A percentile compares a stretch with the other conserved stretches of the same genome.
These are phyloP conservation scores for Cranoglanis bouderius DNA, from an alignment of 2,113 vertebrate genomes.

Conservation along the genomic window DNA sequence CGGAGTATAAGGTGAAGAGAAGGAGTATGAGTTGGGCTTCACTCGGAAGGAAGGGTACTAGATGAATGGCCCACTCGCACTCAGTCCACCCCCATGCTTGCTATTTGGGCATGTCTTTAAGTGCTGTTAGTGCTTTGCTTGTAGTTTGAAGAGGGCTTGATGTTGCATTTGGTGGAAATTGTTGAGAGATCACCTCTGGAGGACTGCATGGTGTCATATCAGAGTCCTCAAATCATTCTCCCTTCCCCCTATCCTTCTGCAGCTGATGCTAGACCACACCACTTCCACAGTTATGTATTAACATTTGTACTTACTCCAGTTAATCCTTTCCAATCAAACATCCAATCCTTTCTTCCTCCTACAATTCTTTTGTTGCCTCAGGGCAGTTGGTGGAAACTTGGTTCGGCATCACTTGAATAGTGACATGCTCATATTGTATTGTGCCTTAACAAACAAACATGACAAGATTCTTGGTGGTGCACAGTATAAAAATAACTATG, in stretches of 20 bases:
- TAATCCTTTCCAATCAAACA: not conserved
- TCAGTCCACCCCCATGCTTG: not conserved
- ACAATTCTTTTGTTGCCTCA: not conserved
- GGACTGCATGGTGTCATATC: not conserved
- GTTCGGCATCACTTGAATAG: not conserved
- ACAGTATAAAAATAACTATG: not conserved
- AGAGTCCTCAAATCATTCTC: not conserved
- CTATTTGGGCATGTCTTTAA: not conserved
- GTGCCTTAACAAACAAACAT: not conserved
- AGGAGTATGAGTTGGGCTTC: not conserved
- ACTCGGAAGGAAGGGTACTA: not conserved
- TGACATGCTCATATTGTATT: not conserved
- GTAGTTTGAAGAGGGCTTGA: not conserved
- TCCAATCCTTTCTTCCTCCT: not conserved
- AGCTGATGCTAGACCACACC: not conserved
- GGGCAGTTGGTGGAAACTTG: not conserved
- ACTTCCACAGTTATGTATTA: not conserved
- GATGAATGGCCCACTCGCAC: not conserved
- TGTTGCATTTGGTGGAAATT: not conserved
- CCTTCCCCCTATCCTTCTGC: not conserved
- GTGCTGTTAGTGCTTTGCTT: not conserved
- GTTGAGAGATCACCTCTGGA: not conserved
- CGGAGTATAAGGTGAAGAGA: not conserved
- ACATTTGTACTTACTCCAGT: not conserved
- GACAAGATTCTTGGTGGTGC: not conserved